These are phyloP conservation scores for Platycheirus rosarum DNA, from an alignment of 2,888 invertebrate genomes.

Conservation along the genomic window DNA sequence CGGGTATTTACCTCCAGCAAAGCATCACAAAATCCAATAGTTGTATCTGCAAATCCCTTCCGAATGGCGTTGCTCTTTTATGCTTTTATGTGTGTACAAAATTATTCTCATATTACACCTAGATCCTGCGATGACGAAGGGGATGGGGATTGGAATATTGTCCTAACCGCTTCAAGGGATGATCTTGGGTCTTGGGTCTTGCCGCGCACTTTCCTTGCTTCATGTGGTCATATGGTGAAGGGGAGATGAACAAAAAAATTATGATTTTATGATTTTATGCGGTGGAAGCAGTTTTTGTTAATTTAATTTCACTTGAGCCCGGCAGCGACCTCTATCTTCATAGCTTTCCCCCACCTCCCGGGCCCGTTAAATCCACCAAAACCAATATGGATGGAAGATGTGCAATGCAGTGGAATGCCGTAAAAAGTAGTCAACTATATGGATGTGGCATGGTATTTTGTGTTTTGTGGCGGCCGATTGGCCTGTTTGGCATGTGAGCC, in stretches of 20 bases:
- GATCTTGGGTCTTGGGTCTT: slow-evolving; percentile 30
- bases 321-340: not conserved
- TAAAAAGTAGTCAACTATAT: slow-evolving; percentile 64
- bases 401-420: slow-evolving; percentile 72
- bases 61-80: slow-evolving; percentile 34
- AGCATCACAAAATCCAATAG: slow-evolving; percentile 55
- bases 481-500: slow-evolving; percentile 10
- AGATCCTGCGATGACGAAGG: slow-evolving; percentile 7
- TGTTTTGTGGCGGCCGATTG: slow-evolving; percentile 1
- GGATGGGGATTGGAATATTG: slow-evolving; percentile 17
- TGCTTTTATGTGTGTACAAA: slow-evolving; percentile 6
- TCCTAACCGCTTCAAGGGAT: slow-evolving; percentile 45
- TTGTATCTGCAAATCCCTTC: slow-evolving; percentile 67
- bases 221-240: slow-evolving; percentile 3
- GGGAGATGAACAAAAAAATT: not conserved
- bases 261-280: slow-evolving; percentile 73
- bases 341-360: not conserved
- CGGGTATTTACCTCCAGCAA: slow-evolving; percentile 59
- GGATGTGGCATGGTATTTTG: not conserved
- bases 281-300: slow-evolving; percentile 73
- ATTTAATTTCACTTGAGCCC: slow-evolving; percentile 69
- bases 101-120: slow-evolving; percentile 63
- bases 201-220: slow-evolving; percentile 6
- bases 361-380: slow-evolving; percentile 5
- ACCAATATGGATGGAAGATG: slow-evolving; percentile 49